Percentiles rank a stretch among this genome's conserved stretches.
phyloP scores from a whole-genome alignment of 2,888 invertebrate genomes.

The Diachrysia chrysitis region DNA sequence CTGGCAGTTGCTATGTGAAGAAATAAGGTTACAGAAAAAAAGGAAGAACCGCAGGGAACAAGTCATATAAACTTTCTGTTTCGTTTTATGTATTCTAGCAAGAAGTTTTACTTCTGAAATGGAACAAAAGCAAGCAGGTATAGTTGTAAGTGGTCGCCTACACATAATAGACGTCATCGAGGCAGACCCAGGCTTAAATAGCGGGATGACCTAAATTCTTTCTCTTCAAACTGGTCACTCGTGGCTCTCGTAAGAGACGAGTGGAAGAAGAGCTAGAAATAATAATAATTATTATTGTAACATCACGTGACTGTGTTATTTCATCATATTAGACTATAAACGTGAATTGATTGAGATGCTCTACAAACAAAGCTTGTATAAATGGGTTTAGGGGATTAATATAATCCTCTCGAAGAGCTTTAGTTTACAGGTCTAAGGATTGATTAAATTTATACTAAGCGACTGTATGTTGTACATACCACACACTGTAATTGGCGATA shows the following conservation, averaged over 20 bases:
- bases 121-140: no score
- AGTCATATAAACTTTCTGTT: no score
- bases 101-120: no score
- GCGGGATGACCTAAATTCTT: no score
- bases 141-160: no score
- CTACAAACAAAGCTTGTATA: not conserved
- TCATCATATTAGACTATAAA: not conserved
- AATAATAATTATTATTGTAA: not conserved
- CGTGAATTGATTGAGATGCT: not conserved
- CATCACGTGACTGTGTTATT: not conserved
- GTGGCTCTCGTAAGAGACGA: no score
- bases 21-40: not conserved
- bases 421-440: conserved; percentile 1
- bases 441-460: conserved; percentile 3
- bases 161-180: no score
- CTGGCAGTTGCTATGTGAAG: not conserved
- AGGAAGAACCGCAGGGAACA: not conserved
- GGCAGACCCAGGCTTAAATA: no score
- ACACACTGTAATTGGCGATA: not conserved
- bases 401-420: conserved; percentile 1
- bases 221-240: no score
- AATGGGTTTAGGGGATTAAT: not conserved
- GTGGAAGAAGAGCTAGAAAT: no score
- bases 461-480: not conserved
- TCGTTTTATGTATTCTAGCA: no score